A percentile compares a stretch with the other conserved stretches of the same genome.
These are phyloP conservation scores for Corticium candelabrum DNA, from an alignment of 37 sponge, comb jelly and placozoan species.

Conservation along the genomic window DNA sequence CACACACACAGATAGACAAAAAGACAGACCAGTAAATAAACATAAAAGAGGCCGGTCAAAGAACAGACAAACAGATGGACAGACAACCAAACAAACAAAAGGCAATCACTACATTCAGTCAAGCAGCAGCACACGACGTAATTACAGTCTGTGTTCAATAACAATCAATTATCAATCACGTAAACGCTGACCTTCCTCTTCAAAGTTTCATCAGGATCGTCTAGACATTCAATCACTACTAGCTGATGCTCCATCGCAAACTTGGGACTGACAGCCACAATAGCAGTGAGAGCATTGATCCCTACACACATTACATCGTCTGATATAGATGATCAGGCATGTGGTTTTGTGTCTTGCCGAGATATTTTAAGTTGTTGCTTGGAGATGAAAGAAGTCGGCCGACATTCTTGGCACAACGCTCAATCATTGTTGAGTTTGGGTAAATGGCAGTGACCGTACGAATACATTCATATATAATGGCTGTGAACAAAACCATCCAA, in stretches of 20 bases:
- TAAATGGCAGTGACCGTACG: slow-evolving; percentile 61
- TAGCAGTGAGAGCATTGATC: background rate
- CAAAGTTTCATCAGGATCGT: slow-evolving; percentile 87
- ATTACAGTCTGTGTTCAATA: background rate
- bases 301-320: no score
- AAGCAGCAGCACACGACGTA: background rate
- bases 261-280: slow-evolving; percentile 44
- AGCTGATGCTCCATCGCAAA: slow-evolving; percentile 73
- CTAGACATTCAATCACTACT: slow-evolving; percentile 82
- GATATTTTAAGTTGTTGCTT: slow-evolving; percentile 71
- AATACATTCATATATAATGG: slow-evolving; percentile 81
- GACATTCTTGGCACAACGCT: slow-evolving; percentile 44
- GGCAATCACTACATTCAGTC: background rate
- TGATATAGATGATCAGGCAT: no score
- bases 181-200: slow-evolving; percentile 61
- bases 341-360: slow-evolving; percentile 48
- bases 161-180: background rate
- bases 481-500: no score
- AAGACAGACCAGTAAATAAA: no score
- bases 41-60: no score
- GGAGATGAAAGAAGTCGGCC: slow-evolving; percentile 48
- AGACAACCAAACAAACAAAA: background rate
- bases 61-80: no score
- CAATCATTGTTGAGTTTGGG: slow-evolving; percentile 51
- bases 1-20: no score